These are phyloP conservation scores for Asteroscopus sphinx DNA, from an alignment of 2,888 invertebrate genomes.

Conservation along the genomic window DNA sequence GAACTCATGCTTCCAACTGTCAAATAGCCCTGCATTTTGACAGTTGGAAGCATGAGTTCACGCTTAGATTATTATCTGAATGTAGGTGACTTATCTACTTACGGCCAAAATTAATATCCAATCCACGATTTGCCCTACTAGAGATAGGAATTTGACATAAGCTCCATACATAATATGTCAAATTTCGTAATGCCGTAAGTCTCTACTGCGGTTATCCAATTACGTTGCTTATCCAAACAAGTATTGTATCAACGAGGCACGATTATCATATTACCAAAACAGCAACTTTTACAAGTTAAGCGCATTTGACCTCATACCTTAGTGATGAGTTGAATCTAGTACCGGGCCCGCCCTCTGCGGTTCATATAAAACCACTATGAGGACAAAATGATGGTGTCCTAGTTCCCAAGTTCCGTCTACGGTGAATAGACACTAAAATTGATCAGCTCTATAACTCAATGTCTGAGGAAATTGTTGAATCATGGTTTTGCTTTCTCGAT, in stretches of 20 bases:
- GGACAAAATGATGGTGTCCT: conserved; percentile 67
- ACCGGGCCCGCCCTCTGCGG: conserved; percentile 68
- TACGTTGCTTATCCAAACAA: conserved; percentile 31
- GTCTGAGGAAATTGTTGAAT: conserved; percentile 19
- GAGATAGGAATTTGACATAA: no score
- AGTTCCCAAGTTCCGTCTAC: conserved; percentile 72
- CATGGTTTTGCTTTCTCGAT: conserved; percentile 19
- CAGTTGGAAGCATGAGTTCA: no score
- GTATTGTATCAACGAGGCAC: conserved; percentile 24
- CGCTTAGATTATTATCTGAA: no score
- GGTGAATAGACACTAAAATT: conserved; percentile 52
- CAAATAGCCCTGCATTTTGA: no score
- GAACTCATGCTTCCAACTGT: no score
- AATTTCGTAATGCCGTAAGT: no score
- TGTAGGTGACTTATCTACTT: no score
- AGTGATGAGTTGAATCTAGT: conserved; percentile 58
- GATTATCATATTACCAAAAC: conserved; percentile 37
- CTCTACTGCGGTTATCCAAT: conserved; percentile 16
- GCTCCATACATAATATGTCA: no score
- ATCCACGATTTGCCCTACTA: no score
- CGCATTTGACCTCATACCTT: conserved; percentile 59
- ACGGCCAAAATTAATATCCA: no score
- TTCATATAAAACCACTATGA: conserved; percentile 68
- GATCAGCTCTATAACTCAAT: conserved; percentile 39
- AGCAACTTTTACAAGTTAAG: conserved; percentile 54